These are phyloP conservation scores for Arctocebus calabarensis DNA, from an alignment of 2,797 vertebrate genomes.

Conservation along the genomic window DNA sequence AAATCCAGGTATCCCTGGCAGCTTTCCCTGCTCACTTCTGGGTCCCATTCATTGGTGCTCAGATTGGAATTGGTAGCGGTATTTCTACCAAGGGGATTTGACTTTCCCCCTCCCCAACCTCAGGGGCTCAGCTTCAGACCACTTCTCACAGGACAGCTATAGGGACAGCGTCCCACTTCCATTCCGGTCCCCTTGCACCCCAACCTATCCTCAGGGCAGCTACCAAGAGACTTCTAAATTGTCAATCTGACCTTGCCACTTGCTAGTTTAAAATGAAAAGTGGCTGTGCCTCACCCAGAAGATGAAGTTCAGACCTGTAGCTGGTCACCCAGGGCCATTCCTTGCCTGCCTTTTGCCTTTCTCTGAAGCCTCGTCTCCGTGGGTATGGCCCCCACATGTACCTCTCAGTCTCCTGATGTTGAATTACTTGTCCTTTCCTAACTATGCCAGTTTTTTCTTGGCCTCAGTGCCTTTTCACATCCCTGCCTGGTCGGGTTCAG, in stretches of 20 bases:
- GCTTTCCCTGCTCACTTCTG: neutral
- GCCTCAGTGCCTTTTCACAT: neutral
- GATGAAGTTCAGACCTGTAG: neutral
- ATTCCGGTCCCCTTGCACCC: too few species aligned
- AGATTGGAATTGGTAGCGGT: neutral
- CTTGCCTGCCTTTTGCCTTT: too few species aligned
- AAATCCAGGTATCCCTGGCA: neutral
- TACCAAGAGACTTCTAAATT: accelerated
- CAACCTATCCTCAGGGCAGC: neutral
- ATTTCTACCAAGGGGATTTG: neutral
- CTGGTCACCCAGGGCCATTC: neutral
- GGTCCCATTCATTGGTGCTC: too few species aligned
- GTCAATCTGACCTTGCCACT: accelerated
- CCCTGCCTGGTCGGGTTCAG: neutral
- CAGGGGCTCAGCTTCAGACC: neutral
- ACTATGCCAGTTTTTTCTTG: accelerated
- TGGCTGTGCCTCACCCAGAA: neutral
- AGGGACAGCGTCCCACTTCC: neutral
- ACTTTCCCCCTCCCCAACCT: neutral
- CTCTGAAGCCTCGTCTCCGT: accelerated
- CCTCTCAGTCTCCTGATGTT: accelerated
- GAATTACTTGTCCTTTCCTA: neutral
- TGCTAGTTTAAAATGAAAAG: neutral
- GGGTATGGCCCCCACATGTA: accelerated
- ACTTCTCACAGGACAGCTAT: neutral